phyloP scores from a whole-genome alignment of 1,140 invertebrate species.

The Bombus difficillimus region DNA sequence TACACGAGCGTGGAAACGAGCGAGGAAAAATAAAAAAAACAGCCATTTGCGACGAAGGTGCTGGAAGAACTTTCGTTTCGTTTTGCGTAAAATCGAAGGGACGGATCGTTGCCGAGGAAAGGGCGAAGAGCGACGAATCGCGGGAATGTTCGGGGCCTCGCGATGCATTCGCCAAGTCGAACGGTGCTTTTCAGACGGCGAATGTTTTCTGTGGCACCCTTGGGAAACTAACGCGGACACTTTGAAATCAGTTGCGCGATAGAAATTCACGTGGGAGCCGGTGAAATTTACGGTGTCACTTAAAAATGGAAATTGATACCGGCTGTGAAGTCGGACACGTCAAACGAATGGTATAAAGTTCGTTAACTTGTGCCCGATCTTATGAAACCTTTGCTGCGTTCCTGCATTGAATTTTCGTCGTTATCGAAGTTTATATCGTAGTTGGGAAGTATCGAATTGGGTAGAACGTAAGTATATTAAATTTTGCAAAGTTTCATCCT shows the following conservation, averaged over 20 bases:
- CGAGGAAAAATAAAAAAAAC: not conserved
- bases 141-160: not conserved
- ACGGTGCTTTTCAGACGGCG: not conserved
- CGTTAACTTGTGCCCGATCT: not conserved
- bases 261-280: not conserved
- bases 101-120: not conserved
- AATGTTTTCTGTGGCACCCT: slow-evolving; percentile 6
- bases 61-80: not conserved
- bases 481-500: not conserved
- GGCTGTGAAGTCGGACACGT: too few relatives aligned
- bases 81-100: not conserved
- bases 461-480: not conserved
- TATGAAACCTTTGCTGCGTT: not conserved
- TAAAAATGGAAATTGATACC: slow-evolving; percentile 26
- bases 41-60: not conserved
- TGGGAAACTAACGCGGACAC: not conserved
- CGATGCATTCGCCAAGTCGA: not conserved
- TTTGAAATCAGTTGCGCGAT: slow-evolving; percentile 26
- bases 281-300: not conserved
- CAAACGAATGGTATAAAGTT: not conserved
- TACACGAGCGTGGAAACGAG: not conserved
- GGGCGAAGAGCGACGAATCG: not conserved
- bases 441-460: not conserved
- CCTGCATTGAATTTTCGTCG: not conserved
- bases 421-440: not conserved